Evolutionary conservation across 2,797 vertebrate genomes (phyloP).

Genomic region (Lepilemur septentrionalis): DNA sequence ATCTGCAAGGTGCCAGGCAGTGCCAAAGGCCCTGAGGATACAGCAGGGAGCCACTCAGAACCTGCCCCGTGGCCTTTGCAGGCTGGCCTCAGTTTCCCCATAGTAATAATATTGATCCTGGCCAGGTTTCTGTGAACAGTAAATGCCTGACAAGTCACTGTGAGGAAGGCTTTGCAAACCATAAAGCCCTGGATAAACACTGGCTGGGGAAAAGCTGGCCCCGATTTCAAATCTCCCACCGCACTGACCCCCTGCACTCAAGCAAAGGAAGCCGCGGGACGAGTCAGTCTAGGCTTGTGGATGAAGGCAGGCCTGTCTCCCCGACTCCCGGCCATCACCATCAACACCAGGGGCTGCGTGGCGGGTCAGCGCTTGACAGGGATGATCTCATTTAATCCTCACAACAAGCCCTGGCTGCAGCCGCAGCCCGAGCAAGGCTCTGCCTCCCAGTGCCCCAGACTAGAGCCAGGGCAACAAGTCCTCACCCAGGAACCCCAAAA

Average conservation of each 20-base stretch:
- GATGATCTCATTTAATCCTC: too few species aligned
- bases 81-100: not conserved
- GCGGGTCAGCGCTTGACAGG: rapidly evolving
- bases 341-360: rapidly evolving
- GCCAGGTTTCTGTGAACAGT: not conserved
- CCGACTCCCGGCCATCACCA: not conserved
- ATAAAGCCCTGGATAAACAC: not conserved
- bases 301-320: not conserved
- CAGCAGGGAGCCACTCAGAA: not conserved
- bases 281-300: not conserved
- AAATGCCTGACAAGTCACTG: not conserved
- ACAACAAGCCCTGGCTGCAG: too few species aligned
- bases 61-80: too few species aligned
- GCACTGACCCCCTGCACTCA: rapidly evolving
- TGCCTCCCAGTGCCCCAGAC: not conserved
- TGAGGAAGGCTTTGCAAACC: not conserved
- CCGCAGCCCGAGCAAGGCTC: not conserved
- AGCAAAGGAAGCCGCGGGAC: rapidly evolving
- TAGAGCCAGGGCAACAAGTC: not conserved
- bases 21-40: not conserved
- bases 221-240: not conserved
- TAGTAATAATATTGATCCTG: not conserved
- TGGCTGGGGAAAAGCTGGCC: not conserved
- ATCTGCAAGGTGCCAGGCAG: not conserved
- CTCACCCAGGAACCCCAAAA: not conserved